phyloP scores from a whole-genome alignment of 2,113 vertebrate species.

The Psittacula cyanocephala region DNA sequence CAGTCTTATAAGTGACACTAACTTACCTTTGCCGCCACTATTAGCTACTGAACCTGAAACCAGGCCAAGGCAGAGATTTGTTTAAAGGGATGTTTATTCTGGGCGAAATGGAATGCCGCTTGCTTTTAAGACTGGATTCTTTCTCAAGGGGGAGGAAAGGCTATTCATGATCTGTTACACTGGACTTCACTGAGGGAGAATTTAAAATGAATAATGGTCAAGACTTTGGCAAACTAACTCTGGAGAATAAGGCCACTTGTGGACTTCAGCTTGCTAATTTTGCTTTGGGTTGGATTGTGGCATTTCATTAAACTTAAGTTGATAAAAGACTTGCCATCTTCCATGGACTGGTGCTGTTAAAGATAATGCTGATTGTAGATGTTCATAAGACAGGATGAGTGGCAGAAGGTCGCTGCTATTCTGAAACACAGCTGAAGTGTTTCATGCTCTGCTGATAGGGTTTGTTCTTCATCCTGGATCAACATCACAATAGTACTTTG shows the following conservation, averaged over 20 bases:
- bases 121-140: too few relatives aligned
- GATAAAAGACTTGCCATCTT: background rate
- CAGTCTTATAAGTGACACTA: too few relatives aligned
- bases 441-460: background rate
- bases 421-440: background rate
- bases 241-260: background rate
- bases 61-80: too few relatives aligned
- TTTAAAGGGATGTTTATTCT: too few relatives aligned
- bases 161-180: background rate
- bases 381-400: rapidly evolving
- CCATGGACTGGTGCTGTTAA: background rate
- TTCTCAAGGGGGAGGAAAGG: background rate
- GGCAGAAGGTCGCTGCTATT: background rate
- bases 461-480: background rate
- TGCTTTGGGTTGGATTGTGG: background rate
- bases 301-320: background rate
- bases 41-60: too few relatives aligned
- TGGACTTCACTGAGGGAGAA: background rate
- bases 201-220: background rate
- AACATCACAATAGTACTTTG: background rate
- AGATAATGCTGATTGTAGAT: background rate
- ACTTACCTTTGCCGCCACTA: too few relatives aligned
- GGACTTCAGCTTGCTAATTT: background rate
- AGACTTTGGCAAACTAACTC: background rate
- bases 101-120: too few relatives aligned